phyloP scores from a whole-genome alignment of 2,113 vertebrate genomes.

The Dicentrarchus labrax region DNA sequence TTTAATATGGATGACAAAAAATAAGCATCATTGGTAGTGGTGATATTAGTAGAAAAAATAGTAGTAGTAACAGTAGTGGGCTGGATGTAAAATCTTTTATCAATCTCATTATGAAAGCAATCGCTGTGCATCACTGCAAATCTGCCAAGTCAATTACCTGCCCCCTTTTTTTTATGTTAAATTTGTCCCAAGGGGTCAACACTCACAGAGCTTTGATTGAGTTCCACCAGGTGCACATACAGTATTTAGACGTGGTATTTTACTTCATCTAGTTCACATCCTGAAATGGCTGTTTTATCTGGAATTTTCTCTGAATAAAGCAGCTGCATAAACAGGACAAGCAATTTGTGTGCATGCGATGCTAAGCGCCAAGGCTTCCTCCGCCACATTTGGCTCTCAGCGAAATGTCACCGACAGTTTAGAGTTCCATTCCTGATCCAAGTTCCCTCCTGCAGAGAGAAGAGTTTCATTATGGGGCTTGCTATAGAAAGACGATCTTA shows the following conservation, averaged over 20 bases:
- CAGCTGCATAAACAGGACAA: conserved; percentile 82
- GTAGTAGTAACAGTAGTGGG: neutral
- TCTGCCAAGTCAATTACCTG: conserved; percentile 43
- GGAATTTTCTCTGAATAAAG: conserved; percentile 65
- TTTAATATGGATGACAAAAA: neutral
- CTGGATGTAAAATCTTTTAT: conserved; percentile 23
- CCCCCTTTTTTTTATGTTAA: conserved; percentile 15
- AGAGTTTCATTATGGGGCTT: conserved; percentile 30
- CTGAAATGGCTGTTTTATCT: conserved; percentile 68
- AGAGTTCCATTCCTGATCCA: conserved; percentile 45
- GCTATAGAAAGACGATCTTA: conserved; percentile 52
- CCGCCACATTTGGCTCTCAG: conserved; percentile 56
- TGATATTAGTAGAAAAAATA: neutral
- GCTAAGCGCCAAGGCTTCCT: conserved; percentile 61
- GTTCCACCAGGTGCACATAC: conserved; percentile 70
- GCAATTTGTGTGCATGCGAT: conserved; percentile 73
- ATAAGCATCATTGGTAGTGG: neutral
- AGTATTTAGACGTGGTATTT: conserved; percentile 59
- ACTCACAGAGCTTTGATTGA: conserved; percentile 53
- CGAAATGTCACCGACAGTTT: conserved; percentile 70
- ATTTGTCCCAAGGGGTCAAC: conserved; percentile 49
- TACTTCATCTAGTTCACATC: conserved; percentile 65
- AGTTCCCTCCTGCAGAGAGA: conserved; percentile 53
- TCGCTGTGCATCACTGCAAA: conserved; percentile 32
- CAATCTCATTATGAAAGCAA: conserved; percentile 6